Base-by-base conservation (phyloP, 2,113 vertebrate species). In the Geothlypis trichas region DNA sequence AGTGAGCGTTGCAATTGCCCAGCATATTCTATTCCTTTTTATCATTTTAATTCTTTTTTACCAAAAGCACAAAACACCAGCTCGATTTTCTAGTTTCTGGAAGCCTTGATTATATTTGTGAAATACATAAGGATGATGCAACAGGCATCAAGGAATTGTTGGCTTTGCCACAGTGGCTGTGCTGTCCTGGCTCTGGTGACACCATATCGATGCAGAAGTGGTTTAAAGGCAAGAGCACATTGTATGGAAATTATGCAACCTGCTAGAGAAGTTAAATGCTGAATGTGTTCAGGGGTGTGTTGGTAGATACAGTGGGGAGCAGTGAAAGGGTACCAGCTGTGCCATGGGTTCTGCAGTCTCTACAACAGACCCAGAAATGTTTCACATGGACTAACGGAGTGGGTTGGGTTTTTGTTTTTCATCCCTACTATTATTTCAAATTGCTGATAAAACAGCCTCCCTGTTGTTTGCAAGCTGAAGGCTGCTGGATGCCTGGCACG, bases 271-370 rank as follows among this genome's bases (percentile, higher is more conserved):
- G 71, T 92, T 91, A 94, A 81, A 96, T 84, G 95, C 16, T 90
- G 80, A 72, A 95, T 96, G 94, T 81, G 88, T 77, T 46, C 74
- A 94, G 68, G 92, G 86, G 83, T 88, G 93, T 88, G 84, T 44
- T 91, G 87, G 75, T 22, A 89, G 92, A 92, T 93, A 97, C 93
- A 97, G 96, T 84, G 92, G 96, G 74, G 94, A 98, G 97, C 98
- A 98, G 98, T 97, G 97, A 97, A 97, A 97, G 78, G 86, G 75
- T 71, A 67, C 90, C 54, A 93, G 82, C 77, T 78, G 5, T 46
- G 49, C 52, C 63, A 23, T 12, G 37, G 37, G 8, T 72, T 80
- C 62, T 75, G 59, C 58, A 84, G 24, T 62, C 68, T 90, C 76
- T 65, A 10, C 31, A 46, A 35, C 5, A 93, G 68, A 67, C 11